Conservation (phyloP, 2,888 invertebrate species). For the Heteropelma amictum region DNA sequence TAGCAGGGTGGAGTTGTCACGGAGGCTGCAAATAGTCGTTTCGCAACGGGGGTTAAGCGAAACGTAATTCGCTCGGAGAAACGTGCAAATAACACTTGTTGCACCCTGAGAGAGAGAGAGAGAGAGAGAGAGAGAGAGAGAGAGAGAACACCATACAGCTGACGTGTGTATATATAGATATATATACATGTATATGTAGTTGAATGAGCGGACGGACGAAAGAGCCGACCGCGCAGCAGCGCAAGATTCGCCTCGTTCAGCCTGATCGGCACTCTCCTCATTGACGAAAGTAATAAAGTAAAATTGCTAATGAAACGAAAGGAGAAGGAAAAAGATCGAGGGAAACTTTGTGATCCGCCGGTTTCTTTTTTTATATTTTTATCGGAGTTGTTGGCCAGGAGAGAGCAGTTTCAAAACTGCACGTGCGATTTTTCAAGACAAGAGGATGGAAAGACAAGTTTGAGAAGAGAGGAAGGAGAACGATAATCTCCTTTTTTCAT, state of each 20-base stretch:
- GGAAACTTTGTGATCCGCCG: neutral
- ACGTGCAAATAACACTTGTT: constrained; percentile 57
- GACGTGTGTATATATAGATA: constrained; percentile 5
- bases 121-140: too few relatives aligned
- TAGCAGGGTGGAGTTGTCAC: constrained; percentile 23
- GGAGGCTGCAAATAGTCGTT: constrained; percentile 52
- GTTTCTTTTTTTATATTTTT: too few relatives aligned
- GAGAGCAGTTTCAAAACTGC: too few relatives aligned
- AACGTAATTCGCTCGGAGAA: constrained; percentile 53
- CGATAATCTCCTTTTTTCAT: too few relatives aligned
- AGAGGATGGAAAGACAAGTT: too few relatives aligned
- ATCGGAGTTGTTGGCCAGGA: too few relatives aligned
- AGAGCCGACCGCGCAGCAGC: constrained; percentile 30
- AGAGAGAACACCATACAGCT: neutral
- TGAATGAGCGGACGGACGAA: constrained; percentile 47
- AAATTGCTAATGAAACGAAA: constrained; percentile 1
- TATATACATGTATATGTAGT: too few relatives aligned
- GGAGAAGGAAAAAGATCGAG: neutral
- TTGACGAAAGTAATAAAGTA: constrained; percentile 4
- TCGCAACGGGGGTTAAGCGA: constrained; percentile 5
- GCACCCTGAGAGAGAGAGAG: constrained; percentile 40
- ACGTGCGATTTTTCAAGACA: too few relatives aligned
- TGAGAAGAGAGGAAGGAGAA: too few relatives aligned
- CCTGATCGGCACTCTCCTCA: neutral
- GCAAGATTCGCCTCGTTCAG: constrained; percentile 17